Evolutionary conservation across 2,888 invertebrate species (phyloP).

Genomic region (Molanna angustata): DNA sequence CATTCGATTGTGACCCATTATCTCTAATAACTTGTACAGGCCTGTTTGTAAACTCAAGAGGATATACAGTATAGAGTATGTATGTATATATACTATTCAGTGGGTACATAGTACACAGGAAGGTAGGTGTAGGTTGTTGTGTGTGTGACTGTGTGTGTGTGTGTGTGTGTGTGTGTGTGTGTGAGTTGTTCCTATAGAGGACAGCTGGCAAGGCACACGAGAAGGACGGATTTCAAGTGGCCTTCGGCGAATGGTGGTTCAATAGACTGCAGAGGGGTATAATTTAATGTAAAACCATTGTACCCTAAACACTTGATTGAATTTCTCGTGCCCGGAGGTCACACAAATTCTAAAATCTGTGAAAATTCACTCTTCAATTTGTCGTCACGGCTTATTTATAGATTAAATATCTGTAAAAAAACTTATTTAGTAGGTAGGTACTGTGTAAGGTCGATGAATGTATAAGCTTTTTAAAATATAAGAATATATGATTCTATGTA

Average conservation of each 20-base stretch:
- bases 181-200: background rate
- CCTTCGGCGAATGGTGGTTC: conserved; percentile 3
- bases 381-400: conserved; percentile 2
- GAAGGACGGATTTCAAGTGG: background rate
- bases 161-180: background rate
- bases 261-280: conserved; percentile 5
- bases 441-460: no score
- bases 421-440: no score
- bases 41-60: no score
- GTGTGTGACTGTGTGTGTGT: background rate
- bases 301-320: conserved; percentile 10
- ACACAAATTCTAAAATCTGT: no score
- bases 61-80: no score
- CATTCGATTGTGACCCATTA: no score
- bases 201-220: background rate
- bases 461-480: no score
- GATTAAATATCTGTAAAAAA: background rate
- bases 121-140: background rate
- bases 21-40: no score
- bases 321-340: background rate
- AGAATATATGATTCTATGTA: no score
- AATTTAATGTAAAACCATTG: conserved; percentile 11
- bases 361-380: no score
- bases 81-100: background rate
- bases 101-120: background rate